Percentiles rank a stretch among this genome's conserved stretches.
These are phyloP conservation scores for Drosophila sp. DNA, from an alignment of 1,140 invertebrate genomes.

Conservation along the genomic window DNA sequence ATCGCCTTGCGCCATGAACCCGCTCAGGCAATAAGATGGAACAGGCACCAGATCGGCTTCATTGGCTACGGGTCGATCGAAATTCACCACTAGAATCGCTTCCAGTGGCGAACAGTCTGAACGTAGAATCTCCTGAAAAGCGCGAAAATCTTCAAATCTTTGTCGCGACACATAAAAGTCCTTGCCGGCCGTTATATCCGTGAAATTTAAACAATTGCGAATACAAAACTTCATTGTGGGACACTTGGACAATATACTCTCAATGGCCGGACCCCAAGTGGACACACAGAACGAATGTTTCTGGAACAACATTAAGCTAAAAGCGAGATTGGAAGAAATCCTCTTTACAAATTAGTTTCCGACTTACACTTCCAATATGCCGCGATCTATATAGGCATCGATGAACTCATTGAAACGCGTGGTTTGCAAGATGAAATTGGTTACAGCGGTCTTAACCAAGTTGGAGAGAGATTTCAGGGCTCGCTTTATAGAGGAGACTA, in stretches of 20 bases:
- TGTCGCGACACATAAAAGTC: slow-evolving; percentile 72
- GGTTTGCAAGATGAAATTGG: slow-evolving; percentile 78
- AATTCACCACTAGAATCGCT: slow-evolving; percentile 71
- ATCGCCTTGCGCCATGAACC: slow-evolving; percentile 12
- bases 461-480: slow-evolving; percentile 74
- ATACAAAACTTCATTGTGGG: slow-evolving; percentile 78
- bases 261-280: slow-evolving; percentile 77
- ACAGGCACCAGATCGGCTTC: slow-evolving; percentile 43
- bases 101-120: slow-evolving; percentile 67
- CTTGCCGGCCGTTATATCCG: slow-evolving; percentile 67
- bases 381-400: slow-evolving; percentile 69
- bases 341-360: no score
- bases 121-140: slow-evolving; percentile 60
- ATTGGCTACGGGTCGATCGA: slow-evolving; percentile 45
- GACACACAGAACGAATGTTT: slow-evolving; percentile 73
- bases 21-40: slow-evolving; percentile 25
- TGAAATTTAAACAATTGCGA: slow-evolving; percentile 70
- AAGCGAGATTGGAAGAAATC: not conserved
- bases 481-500: slow-evolving; percentile 70
- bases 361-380: slow-evolving; percentile 73
- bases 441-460: slow-evolving; percentile 70
- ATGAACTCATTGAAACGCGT: slow-evolving; percentile 71
- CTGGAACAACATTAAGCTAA: slow-evolving; percentile 63
- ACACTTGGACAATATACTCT: slow-evolving; percentile 72
- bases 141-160: slow-evolving; percentile 64